Percentiles rank a stretch among this genome's conserved stretches.
Conservation (phyloP, 2,113 vertebrate species). For the Pollimyrus isidori region DNA sequence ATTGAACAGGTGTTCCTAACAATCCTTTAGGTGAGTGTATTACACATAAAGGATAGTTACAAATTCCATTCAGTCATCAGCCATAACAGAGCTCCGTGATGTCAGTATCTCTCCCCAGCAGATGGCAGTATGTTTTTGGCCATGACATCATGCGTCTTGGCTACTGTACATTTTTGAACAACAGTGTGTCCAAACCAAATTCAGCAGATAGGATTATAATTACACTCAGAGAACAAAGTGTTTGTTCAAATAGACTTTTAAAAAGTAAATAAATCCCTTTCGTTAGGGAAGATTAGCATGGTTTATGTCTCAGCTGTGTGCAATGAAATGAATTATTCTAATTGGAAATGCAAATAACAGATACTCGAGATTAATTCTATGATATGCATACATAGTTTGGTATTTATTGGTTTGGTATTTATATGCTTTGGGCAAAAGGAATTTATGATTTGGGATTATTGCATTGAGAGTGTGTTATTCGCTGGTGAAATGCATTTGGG, state of each 20-base stretch:
- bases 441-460: not conserved
- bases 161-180: not conserved
- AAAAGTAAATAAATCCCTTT: constrained; percentile 2
- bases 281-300: constrained; percentile 7
- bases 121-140: constrained; percentile 53
- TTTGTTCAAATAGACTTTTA: constrained; percentile 5
- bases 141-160: constrained; percentile 13
- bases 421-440: not conserved
- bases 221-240: constrained; percentile 10
- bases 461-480: not conserved
- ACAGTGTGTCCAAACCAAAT: not conserved
- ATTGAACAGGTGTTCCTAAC: too few relatives aligned
- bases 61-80: not conserved
- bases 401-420: not conserved
- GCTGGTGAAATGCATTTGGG: not conserved
- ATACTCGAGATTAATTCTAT: not conserved
- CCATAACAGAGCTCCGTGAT: constrained; percentile 54
- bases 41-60: not conserved
- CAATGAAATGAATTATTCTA: constrained; percentile 2
- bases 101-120: constrained; percentile 39
- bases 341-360: constrained; percentile 4
- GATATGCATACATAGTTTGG: not conserved
- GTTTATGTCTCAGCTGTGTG: constrained; percentile 12
- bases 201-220: not conserved
- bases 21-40: not conserved